Conservation (phyloP, 2,888 invertebrate species). For the Acronicta psi region DNA sequence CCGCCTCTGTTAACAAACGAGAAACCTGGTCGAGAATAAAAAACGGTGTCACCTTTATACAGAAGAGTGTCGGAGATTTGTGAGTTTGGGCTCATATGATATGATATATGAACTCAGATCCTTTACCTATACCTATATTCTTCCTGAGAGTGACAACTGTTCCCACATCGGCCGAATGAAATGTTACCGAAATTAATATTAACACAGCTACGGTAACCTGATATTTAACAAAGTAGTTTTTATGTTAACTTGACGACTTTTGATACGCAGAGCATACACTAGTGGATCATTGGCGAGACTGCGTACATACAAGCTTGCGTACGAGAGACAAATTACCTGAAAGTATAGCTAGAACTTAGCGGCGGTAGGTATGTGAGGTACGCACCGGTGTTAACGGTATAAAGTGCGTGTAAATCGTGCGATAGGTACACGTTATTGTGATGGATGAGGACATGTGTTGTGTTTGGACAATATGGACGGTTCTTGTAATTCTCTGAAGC, state of each 20-base stretch:
- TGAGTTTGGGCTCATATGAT: no score
- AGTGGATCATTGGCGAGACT: neutral
- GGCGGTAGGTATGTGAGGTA: neutral
- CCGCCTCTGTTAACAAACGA: no score
- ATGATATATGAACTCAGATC: no score
- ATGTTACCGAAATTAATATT: no score
- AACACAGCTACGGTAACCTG: no score
- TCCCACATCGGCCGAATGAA: no score
- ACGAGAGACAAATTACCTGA: neutral
- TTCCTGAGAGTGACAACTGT: no score
- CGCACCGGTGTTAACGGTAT: neutral
- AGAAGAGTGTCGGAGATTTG: neutral
- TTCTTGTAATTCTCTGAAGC: neutral
- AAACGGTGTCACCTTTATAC: neutral
- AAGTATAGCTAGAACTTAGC: conserved; percentile 6
- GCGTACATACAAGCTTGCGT: neutral
- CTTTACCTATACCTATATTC: no score
- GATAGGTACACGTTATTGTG: neutral
- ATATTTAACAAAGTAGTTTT: no score
- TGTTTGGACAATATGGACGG: neutral
- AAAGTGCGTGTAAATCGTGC: neutral
- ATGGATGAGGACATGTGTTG: neutral
- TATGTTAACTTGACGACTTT: neutral
- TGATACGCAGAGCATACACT: neutral
- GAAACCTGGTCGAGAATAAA: neutral